Base-by-base conservation (phyloP, 2,113 vertebrate genomes). In the Rhagologus leucostigma region DNA sequence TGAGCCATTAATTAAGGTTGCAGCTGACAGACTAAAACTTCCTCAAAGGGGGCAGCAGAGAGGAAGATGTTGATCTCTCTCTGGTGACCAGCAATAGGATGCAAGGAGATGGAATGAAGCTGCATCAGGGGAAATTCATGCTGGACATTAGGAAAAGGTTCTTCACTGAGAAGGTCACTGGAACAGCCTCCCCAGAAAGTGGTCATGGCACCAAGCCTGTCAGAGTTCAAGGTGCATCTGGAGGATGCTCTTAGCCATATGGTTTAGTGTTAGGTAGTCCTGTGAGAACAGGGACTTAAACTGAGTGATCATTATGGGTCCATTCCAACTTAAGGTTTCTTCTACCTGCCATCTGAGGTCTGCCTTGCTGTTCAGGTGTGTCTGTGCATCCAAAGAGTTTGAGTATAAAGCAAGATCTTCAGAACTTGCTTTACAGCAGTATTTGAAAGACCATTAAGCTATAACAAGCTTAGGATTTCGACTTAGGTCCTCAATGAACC, bases 261-360 rank as follows among this genome's bases (percentile, higher is more conserved):
- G 13, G 3, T 22, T 80, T 47, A 33, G 9, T 16, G 11, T 52
- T 65, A 46, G 10, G 21, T 19, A 46, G 41, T 35, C 8, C 11
- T 30, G 29, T 6, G 7, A 67, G 26, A 80, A 21, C 22, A 55
- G 16, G 13, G 27, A 49, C 29, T 35, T 75, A 20, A 16, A 52
- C 8, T 32, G 1, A 1, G 4, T 65, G 20, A 52, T 29, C 0
- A 1, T 53, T 53, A 42, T 24, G 37, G 12, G n/a, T 84, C 17
- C 9, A 4, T 79, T 78, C n/a, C 59, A 84, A 33, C 13, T 62
- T 32, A 13, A 80, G 5, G 11, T 29, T 37, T 65, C 46, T 89
- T 85, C 39, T 57, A 8, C 15, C 37, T 67, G 18, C 53, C 13
- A 53, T 42, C 13, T 8, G 18, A 44, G 11, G 30, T 63, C 53